phyloP scores from a whole-genome alignment of 2,888 invertebrate genomes.

The Crepidodera aurea region DNA sequence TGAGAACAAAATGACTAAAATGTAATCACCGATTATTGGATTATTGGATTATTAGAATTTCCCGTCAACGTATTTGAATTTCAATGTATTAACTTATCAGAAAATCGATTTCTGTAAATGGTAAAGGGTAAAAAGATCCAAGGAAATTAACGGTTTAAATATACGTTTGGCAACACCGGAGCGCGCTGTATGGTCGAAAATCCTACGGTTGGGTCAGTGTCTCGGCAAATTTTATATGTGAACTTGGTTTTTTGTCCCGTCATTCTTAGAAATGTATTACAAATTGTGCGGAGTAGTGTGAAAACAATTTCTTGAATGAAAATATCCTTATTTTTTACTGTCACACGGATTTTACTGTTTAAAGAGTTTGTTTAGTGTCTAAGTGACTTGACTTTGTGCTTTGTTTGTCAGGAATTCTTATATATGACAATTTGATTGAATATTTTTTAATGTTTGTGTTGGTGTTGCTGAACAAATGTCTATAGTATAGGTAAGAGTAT shows the following conservation, averaged over 20 bases:
- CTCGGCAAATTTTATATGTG: background rate
- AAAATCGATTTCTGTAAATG: background rate
- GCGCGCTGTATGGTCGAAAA: background rate
- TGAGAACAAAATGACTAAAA: no score
- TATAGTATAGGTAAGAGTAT: background rate
- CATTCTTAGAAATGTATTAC: background rate
- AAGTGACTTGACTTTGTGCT: background rate
- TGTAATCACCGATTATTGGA: no score
- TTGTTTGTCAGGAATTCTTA: background rate
- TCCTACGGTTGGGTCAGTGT: background rate
- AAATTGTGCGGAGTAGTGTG: background rate
- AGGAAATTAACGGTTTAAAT: background rate
- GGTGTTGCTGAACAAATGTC: background rate
- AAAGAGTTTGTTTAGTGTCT: background rate
- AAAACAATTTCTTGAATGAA: slow-evolving; percentile 22
- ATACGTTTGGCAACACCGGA: slow-evolving; percentile 3
- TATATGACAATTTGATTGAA: background rate
- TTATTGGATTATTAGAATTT: no score
- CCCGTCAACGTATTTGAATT: no score
- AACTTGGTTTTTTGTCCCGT: background rate
- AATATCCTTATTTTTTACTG: background rate
- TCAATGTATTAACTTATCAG: background rate
- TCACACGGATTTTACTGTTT: background rate
- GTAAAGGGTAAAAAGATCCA: background rate
- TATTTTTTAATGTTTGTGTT: background rate